Percentiles rank a stretch among this genome's conserved stretches.
Conservation (phyloP, 1,140 invertebrate species). For the Dendroctonus ponderosae region DNA sequence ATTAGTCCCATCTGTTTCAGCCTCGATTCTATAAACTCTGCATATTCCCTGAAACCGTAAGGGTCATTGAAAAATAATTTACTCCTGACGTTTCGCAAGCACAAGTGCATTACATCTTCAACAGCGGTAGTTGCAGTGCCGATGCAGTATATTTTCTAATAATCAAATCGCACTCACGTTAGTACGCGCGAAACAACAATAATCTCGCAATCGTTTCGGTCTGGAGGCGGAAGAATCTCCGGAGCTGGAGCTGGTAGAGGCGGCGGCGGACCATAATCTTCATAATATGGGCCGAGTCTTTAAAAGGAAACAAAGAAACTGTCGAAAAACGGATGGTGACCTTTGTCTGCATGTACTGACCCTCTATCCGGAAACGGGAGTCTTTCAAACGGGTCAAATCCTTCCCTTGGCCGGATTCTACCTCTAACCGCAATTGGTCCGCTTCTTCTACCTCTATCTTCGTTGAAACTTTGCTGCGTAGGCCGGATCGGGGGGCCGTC, state of each 20-base stretch:
- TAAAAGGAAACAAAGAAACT: background rate
- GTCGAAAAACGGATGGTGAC: too few species aligned
- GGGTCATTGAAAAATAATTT: background rate
- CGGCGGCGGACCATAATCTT: constrained; percentile 19
- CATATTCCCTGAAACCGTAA: constrained; percentile 69
- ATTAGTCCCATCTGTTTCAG: constrained; percentile 76
- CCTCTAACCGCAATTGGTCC: background rate
- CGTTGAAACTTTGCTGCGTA: constrained; percentile 15
- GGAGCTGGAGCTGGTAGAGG: background rate
- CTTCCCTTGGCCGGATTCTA: constrained; percentile 15
- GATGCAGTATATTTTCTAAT: background rate
- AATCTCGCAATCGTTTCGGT: constrained; percentile 82
- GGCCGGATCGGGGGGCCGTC: constrained; percentile 30
- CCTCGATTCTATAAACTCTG: constrained; percentile 82
- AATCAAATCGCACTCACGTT: constrained; percentile 62
- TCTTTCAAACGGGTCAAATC: constrained; percentile 22
- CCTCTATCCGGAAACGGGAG: too few species aligned
- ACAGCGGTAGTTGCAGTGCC: too few species aligned
- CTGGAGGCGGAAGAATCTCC: constrained; percentile 25
- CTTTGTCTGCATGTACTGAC: too few species aligned
- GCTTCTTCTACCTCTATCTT: constrained; percentile 12
- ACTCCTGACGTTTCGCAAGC: background rate
- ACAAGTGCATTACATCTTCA: too few species aligned
- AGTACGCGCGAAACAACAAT: constrained; percentile 77
- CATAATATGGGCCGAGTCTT: constrained; percentile 9